Base-by-base conservation (phyloP, 1,140 invertebrate species). In the Orussus abietinus region DNA sequence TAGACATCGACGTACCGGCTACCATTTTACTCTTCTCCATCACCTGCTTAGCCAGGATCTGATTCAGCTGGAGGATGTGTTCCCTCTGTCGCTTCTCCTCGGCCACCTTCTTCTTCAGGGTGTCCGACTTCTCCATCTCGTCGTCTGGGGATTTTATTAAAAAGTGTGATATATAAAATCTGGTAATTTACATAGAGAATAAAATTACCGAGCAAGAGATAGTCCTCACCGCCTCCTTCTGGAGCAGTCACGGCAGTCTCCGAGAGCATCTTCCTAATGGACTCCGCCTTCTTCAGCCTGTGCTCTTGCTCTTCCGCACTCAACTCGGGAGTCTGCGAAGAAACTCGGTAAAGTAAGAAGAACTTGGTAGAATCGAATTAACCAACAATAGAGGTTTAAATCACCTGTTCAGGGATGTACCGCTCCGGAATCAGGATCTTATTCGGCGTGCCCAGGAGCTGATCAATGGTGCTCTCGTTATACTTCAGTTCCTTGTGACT, bases 21-120 rank as follows among this genome's bases (percentile, higher is more conserved):
- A 92, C 90, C 66, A 90, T 88, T 77, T 92, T 91, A 73, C 88
- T 93, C 75, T 89, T 90, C 66, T 91, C 87, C 76, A 91, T 93
- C 40, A 94, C 91, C 78, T 95, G 88, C 61, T 88, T 84, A n/a
- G 90, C 91, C 47, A 95, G 72, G 53, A 92, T 89, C 72, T 93
- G 90, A 75, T 91, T 92, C 40, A 95, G 76, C 57, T 90, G 86
- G 28, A 95, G 74, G 52, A 94, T 76, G 64, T 92, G 88, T 57
- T 92, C 88, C 20, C 90, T 77, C 57, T 91, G 87, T 45, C 84
- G 78, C 66, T 92, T 92, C 59, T 93, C 90, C 56, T 87, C 86
- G 17, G 77, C 81, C 20, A 87, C 78, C 62, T 88, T 78, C 34
- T 75, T 71, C 42, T 75, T 77, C 22, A 75, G 39, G 6, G 57